A percentile compares a stretch with the other conserved stretches of the same genome.
These are phyloP conservation scores for Lophochroa leadbeateri DNA, from an alignment of 2,113 vertebrate genomes.

Conservation along the genomic window DNA sequence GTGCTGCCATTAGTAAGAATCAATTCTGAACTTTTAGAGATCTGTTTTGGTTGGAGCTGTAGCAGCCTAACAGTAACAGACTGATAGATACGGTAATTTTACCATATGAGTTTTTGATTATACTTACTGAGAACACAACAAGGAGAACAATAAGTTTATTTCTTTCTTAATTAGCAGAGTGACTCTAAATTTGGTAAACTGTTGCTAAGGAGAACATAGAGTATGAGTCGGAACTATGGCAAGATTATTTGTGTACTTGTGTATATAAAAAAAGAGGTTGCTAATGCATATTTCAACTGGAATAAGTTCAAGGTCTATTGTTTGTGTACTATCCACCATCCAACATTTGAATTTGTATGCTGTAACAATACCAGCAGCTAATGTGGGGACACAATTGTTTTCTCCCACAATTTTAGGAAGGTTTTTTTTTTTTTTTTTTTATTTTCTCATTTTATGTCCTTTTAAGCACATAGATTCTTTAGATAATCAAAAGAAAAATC, in stretches of 20 bases:
- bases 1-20: not conserved
- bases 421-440: not conserved
- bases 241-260: not conserved
- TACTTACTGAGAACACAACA: not conserved
- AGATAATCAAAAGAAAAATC: slow-evolving; percentile 23
- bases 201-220: slow-evolving; percentile 17
- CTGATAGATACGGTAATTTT: not conserved
- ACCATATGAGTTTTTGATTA: not conserved
- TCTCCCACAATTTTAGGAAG: slow-evolving; percentile 61
- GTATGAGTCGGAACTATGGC: not conserved
- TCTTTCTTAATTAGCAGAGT: slow-evolving; percentile 9
- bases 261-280: not conserved
- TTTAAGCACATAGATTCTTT: slow-evolving; percentile 15
- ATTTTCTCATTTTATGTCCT: slow-evolving; percentile 13
- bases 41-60: not conserved
- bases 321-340: slow-evolving; percentile 25
- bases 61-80: not conserved
- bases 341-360: slow-evolving; percentile 28
- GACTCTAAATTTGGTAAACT: slow-evolving; percentile 25
- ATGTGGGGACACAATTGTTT: slow-evolving; percentile 45
- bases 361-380: slow-evolving; percentile 37
- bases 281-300: slow-evolving; percentile 36
- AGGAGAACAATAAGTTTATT: slow-evolving; percentile 15
- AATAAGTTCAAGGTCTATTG: slow-evolving; percentile 52
- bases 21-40: not conserved